A percentile compares a stretch with the other conserved stretches of the same genome.
These are phyloP conservation scores for Drepana arcuata DNA, from an alignment of 1,140 invertebrate species.

Conservation along the genomic window DNA sequence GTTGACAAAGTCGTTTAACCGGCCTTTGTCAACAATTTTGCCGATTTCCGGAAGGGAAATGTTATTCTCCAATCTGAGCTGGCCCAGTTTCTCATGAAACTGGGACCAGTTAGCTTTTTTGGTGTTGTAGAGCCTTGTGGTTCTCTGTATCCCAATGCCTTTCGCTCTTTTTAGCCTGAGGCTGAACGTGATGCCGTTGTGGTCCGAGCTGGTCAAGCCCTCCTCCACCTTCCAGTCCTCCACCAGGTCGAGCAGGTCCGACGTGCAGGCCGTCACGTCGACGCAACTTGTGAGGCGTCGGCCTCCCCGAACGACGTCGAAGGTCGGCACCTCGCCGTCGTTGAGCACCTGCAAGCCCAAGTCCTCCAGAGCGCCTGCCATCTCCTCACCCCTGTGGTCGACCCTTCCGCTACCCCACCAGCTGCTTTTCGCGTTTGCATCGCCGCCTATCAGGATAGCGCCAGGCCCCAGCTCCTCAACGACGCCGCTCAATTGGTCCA, in stretches of 20 bases:
- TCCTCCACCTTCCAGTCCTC: conserved; percentile 10
- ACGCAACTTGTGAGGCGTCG: conserved; percentile 17
- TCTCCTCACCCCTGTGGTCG: conserved; percentile 14
- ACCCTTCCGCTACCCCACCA: conserved; percentile 30
- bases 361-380: conserved; percentile 11
- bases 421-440: conserved; percentile 29
- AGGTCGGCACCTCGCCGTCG: conserved; percentile 18
- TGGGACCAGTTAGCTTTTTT: conserved; percentile 19
- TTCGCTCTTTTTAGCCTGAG: neutral
- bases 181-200: conserved; percentile 9
- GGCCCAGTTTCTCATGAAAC: no score
- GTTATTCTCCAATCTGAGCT: no score
- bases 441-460: conserved; percentile 20
- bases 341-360: conserved; percentile 20
- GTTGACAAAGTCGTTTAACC: no score
- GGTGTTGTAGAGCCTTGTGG: conserved; percentile 18
- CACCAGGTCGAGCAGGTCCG: conserved; percentile 2
- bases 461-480: conserved; percentile 5
- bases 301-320: conserved; percentile 9
- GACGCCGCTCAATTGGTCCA: no score
- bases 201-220: conserved; percentile 9
- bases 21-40: no score
- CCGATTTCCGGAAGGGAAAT: no score
- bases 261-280: conserved; percentile 19
- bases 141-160: neutral